Conservation (phyloP, 2,888 invertebrate species). For the Girardia tigrina region DNA sequence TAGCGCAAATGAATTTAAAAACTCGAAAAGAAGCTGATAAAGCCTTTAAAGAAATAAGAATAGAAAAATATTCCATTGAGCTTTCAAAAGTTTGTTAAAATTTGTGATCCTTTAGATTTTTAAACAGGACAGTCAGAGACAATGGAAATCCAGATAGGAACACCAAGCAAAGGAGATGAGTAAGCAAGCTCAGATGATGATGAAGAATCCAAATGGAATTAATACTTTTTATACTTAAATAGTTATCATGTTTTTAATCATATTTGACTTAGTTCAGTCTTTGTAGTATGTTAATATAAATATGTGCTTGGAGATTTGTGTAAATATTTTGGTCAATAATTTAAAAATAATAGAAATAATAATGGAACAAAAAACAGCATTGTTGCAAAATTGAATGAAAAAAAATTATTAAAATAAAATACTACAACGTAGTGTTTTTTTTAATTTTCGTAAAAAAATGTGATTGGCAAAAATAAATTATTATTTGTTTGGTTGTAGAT, state of each 20-base stretch:
- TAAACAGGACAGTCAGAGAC: neutral
- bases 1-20: neutral
- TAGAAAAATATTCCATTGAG: neutral
- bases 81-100: neutral
- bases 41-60: neutral
- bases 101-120: neutral
- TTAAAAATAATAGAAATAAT: neutral
- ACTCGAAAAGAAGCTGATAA: conserved; percentile 12
- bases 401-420: too few species aligned
- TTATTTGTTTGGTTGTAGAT: too few species aligned
- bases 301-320: neutral
- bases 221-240: neutral
- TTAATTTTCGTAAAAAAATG: too few species aligned
- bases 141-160: neutral
- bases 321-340: neutral
- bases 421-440: too few species aligned
- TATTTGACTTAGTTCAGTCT: neutral
- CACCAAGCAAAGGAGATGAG: neutral
- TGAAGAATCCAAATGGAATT: neutral
- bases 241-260: neutral
- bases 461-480: too few species aligned
- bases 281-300: neutral
- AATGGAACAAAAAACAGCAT: too few species aligned
- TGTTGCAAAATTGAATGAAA: too few species aligned
- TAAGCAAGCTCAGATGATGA: neutral